phyloP scores from a whole-genome alignment of 2,797 vertebrate species.

The Mycteria americana region DNA sequence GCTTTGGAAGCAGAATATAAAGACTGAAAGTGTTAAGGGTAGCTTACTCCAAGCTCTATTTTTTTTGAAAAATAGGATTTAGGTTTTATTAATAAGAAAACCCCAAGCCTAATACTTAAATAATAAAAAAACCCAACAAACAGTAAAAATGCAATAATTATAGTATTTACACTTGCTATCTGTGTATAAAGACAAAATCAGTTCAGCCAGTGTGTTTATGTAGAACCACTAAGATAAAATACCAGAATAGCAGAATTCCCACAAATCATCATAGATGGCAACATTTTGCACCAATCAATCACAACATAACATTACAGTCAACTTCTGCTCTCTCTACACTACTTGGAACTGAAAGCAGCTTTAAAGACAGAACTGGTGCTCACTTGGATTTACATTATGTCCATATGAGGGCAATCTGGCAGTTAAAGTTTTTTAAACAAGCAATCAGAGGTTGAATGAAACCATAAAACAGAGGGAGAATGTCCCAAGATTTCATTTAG shows the following conservation, averaged over 20 bases:
- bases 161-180: neutral
- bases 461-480: neutral
- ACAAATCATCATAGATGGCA: neutral
- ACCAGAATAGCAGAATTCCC: neutral
- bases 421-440: neutral
- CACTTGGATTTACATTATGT: neutral
- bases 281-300: neutral
- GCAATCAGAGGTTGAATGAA: neutral
- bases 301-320: neutral
- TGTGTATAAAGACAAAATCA: neutral
- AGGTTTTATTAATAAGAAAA: neutral
- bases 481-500: neutral
- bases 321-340: neutral
- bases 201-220: neutral
- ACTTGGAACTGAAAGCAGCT: neutral
- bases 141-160: neutral
- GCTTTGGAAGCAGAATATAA: neutral
- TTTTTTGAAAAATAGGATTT: neutral
- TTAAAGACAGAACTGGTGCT: neutral
- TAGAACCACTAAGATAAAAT: neutral
- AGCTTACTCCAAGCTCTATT: neutral
- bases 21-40: neutral
- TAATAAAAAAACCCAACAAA: neutral
- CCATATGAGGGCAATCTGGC: neutral
- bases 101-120: neutral